phyloP scores from a whole-genome alignment of 1,140 invertebrate species.

The Zophobas atratus region DNA sequence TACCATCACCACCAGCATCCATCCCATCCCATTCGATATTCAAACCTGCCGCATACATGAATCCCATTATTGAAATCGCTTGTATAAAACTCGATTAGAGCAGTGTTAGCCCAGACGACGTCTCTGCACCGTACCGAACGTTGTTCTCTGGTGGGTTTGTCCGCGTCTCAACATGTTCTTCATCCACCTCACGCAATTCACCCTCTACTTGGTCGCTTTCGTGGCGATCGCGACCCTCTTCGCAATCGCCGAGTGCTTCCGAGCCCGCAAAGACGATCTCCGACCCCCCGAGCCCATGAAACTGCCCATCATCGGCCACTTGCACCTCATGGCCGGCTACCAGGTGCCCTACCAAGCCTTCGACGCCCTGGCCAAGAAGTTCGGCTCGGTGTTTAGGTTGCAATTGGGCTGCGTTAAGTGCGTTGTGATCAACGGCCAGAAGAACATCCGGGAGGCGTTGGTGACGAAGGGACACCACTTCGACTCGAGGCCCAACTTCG shows the following conservation, averaged over 20 bases:
- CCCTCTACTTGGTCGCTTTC: conserved; percentile 25
- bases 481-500: conserved; percentile 78
- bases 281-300: conserved; percentile 72
- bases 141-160: conserved; percentile 48
- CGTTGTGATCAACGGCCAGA: conserved; percentile 76
- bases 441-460: conserved; percentile 77
- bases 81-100: conserved; percentile 33
- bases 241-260: conserved; percentile 18
- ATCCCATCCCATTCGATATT: background rate
- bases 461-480: conserved; percentile 75
- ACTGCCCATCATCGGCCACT: conserved; percentile 75
- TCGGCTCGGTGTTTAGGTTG: conserved; percentile 73
- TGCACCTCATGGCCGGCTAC: conserved; percentile 74
- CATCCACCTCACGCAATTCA: conserved; percentile 32
- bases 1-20: too few species aligned
- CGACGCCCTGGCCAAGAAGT: conserved; percentile 70
- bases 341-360: conserved; percentile 79
- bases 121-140: conserved; percentile 24
- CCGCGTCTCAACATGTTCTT: conserved; percentile 21
- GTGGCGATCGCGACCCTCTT: conserved; percentile 3
- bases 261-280: background rate
- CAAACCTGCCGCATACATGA: conserved; percentile 47
- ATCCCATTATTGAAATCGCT: conserved; percentile 48
- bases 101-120: conserved; percentile 36
- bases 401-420: conserved; percentile 75